A percentile compares a stretch with the other conserved stretches of the same genome.
These are phyloP conservation scores for Brachionus koreanus DNA, from an alignment of 1,140 invertebrate genomes.

Conservation along the genomic window DNA sequence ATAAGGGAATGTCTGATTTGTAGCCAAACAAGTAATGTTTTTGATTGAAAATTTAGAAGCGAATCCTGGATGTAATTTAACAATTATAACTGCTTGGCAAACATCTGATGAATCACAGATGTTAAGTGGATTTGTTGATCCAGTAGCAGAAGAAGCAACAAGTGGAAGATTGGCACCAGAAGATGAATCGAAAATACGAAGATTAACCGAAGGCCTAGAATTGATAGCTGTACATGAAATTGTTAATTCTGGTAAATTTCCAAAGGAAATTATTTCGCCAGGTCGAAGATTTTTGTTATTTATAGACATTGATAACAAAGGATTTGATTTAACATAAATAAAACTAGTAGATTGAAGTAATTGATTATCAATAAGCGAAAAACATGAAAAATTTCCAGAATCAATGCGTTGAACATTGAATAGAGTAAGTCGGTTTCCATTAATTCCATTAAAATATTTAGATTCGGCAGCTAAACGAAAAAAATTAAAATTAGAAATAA, in stretches of 20 bases:
- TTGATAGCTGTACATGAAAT: constrained; percentile 27
- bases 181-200: neutral
- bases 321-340: neutral
- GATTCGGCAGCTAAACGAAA: neutral
- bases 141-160: neutral
- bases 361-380: neutral
- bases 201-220: constrained; percentile 7
- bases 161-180: neutral
- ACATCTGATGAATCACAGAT: neutral
- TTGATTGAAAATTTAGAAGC: neutral
- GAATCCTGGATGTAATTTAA: neutral
- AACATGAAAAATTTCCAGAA: neutral
- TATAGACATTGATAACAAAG: neutral
- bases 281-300: neutral
- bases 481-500: neutral
- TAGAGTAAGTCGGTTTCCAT: neutral
- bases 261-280: neutral
- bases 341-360: neutral
- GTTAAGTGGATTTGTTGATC: neutral
- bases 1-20: neutral
- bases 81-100: constrained; percentile 8
- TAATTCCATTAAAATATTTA: neutral
- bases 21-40: neutral
- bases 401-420: neutral
- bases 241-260: neutral